These are phyloP conservation scores for Uropsilus gracilis DNA, from an alignment of 2,113 vertebrate species.

Conservation along the genomic window DNA sequence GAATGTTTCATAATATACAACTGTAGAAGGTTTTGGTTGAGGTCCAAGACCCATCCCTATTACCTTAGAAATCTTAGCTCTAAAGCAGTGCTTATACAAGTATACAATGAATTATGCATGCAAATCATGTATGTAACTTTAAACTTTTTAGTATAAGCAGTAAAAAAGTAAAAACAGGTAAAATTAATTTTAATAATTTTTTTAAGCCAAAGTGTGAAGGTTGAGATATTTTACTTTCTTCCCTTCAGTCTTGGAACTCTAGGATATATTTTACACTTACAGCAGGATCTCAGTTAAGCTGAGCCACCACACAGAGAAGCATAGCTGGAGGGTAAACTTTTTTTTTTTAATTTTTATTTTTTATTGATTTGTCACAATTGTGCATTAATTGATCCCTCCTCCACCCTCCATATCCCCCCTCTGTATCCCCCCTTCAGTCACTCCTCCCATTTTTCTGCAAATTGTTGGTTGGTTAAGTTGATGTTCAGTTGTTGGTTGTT, in stretches of 20 bases:
- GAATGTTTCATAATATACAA: neutral
- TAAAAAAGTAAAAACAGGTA: conserved; percentile 10
- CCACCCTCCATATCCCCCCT: too few species aligned
- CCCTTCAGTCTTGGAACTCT: neutral
- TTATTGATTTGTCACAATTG: too few species aligned
- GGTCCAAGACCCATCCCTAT: neutral
- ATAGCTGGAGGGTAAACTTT: neutral
- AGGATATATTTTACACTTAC: neutral
- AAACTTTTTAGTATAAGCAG: neutral
- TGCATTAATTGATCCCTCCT: too few species aligned
- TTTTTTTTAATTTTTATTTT: too few species aligned
- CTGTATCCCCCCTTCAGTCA: too few species aligned
- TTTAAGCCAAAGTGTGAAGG: neutral
- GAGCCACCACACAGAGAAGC: neutral
- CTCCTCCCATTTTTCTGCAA: too few species aligned
- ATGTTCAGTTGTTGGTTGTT: too few species aligned
- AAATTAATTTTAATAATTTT: conserved; percentile 37
- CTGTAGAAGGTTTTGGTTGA: neutral
- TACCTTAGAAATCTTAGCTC: conserved; percentile 20
- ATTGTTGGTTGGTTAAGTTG: too few species aligned
- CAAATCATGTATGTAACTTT: neutral
- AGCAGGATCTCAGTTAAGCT: neutral
- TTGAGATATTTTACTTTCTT: neutral
- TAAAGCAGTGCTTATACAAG: neutral
- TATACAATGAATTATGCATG: neutral